Evolutionary conservation across 2,113 vertebrate species (phyloP), one percentile per base, ranked within the genome.

Genomic region (Microtus montanus): DNA sequence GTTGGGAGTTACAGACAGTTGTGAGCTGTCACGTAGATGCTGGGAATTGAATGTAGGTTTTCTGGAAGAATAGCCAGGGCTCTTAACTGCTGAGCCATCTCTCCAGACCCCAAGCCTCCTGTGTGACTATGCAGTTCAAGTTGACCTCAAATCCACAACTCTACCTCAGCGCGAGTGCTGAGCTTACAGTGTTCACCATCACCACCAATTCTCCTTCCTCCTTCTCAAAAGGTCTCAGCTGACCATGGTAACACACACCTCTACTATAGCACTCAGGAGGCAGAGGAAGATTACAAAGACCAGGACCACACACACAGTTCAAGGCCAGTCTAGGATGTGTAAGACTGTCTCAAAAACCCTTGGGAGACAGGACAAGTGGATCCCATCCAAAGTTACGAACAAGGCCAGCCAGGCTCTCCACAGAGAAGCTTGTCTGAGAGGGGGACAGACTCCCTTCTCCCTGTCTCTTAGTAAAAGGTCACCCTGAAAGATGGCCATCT

Each of bases 211-310:
- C 10, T 26, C 79, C 79, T 58, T 80, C 49, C 10, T n/a, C 22
- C 52, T 82, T 41, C 33, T 38, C 9, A 38, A 41, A 38, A 38
- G 17, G 22, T 63, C 26, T 84, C 7, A 17, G 20, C 38, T 33
- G 58, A 64, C 38, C 8, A 20, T 30, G 38, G 15, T 6, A 4
- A 11, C 1, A 4, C 0, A 44, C 0, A 41, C 80, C 38, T 47
- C 28, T 47, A 30, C 58, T 33, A 30, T 38, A 64, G 82, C 24
- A 64, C 58, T 33, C 61, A 20, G 28, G 38, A 66, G 26, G 38
- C 63, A 85, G 82, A 66, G 38, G 26, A 44, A 64, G 61, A 20
- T n/a, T 8, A 38, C 17, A 38, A 35, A 38, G 35, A 38, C n/a
- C 54, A 61, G 52, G 20, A 35, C 11, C 35, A 58, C 35, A 80